phyloP scores from a whole-genome alignment of 2,797 vertebrate species.

The Cygnus olor region DNA sequence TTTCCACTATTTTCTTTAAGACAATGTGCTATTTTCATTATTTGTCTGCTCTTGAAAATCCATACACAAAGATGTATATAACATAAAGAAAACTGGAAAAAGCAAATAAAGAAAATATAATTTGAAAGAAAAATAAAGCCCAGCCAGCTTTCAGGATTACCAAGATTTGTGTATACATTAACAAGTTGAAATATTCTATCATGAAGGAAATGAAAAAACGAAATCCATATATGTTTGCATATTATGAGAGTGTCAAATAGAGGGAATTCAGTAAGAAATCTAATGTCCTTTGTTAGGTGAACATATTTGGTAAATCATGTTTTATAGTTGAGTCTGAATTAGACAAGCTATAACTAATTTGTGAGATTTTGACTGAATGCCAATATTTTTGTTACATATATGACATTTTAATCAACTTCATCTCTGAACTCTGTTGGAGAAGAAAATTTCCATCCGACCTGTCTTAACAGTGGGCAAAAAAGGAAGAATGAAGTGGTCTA shows the following conservation, averaged over 20 bases:
- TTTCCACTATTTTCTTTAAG: neutral
- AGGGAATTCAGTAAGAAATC: constrained; percentile 34
- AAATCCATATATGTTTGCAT: constrained; percentile 23
- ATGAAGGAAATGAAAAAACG: constrained; percentile 32
- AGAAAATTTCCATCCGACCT: constrained; percentile 15
- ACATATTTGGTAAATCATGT: constrained; percentile 1
- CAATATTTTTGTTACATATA: constrained; percentile 17
- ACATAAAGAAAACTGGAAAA: neutral
- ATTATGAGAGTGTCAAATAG: neutral
- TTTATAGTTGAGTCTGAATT: constrained; percentile 53
- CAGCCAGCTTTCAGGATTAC: constrained; percentile 16
- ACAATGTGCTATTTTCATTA: neutral
- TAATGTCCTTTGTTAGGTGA: constrained; percentile 28
- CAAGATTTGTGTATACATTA: constrained; percentile 36
- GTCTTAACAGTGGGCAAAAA: neutral
- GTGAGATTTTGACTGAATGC: constrained; percentile 53
- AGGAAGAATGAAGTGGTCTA: neutral
- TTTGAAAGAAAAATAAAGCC: constrained; percentile 43
- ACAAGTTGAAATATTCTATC: neutral
- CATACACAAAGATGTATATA: neutral
- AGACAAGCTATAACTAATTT: constrained; percentile 55
- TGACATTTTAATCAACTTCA: constrained; percentile 47
- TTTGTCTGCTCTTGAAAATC: neutral
- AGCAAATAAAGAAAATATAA: neutral
- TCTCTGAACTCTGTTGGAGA: constrained; percentile 20